phyloP scores from a whole-genome alignment of 2,888 invertebrate genomes.

The Helleia helle region DNA sequence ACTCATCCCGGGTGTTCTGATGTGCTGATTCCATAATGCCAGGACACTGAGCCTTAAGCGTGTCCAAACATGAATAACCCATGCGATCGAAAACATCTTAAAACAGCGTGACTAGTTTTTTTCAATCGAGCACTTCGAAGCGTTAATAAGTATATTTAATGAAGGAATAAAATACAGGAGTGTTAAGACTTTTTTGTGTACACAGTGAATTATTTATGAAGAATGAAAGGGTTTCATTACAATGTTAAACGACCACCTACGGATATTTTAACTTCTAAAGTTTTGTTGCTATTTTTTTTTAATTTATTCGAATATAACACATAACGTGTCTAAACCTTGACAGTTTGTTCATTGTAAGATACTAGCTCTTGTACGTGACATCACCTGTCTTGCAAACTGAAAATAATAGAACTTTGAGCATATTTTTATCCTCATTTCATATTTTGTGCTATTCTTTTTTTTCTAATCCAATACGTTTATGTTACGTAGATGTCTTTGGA shows the following conservation, averaged over 20 bases:
- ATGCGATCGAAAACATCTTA: constrained; percentile 25
- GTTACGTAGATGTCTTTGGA: too few species aligned
- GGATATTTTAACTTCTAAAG: not conserved
- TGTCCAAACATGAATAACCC: constrained; percentile 41
- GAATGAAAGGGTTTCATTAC: not conserved
- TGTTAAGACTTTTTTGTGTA: constrained; percentile 7
- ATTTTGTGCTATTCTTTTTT: too few species aligned
- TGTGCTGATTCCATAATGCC: constrained; percentile 50
- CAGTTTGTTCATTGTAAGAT: too few species aligned
- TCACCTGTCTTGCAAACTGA: too few species aligned
- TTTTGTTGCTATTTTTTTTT: too few species aligned
- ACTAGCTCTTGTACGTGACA: too few species aligned
- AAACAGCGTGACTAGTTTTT: constrained; percentile 9
- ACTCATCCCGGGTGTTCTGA: constrained; percentile 29
- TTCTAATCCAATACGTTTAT: too few species aligned
- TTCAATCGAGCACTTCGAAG: not conserved
- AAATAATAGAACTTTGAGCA: too few species aligned
- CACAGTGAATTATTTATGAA: not conserved
- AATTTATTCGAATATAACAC: too few species aligned
- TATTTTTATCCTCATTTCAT: too few species aligned
- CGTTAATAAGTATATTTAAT: constrained; percentile 2
- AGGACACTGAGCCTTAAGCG: constrained; percentile 41
- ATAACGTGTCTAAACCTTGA: too few species aligned
- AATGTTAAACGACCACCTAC: constrained; percentile 19
- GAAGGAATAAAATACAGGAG: constrained; percentile 4